Conservation (phyloP, 2,797 vertebrate genomes). For the Dallia pectoralis region DNA sequence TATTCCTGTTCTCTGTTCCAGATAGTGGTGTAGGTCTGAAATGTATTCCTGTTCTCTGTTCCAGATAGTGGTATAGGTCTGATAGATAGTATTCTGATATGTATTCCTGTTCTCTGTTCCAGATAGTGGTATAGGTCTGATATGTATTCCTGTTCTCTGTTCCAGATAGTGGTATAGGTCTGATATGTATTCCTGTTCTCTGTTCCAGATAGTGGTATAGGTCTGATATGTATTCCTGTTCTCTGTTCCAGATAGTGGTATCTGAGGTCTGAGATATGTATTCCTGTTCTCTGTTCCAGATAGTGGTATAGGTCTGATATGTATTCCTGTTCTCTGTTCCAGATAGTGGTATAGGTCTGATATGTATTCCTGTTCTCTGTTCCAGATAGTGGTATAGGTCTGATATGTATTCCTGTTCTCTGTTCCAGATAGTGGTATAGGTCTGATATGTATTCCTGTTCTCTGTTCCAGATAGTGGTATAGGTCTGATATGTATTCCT, state of each 20-base stretch:
- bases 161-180: slow-evolving; percentile 87
- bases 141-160: slow-evolving; percentile 15
- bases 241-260: not conserved
- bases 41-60: no score
- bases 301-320: not conserved
- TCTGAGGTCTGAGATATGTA: no score
- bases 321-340: no score
- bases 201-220: not conserved
- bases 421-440: slow-evolving; percentile 86
- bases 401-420: not conserved
- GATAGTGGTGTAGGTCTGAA: not conserved
- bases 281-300: not conserved
- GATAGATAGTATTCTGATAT: no score
- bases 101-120: not conserved
- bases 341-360: not conserved
- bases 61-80: not conserved
- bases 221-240: not conserved
- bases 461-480: not conserved
- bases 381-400: slow-evolving; percentile 17
- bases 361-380: not conserved
- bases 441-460: slow-evolving; percentile 54
- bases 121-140: slow-evolving; percentile 13
- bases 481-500: not conserved
- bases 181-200: slow-evolving; percentile 41
- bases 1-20: not conserved